Evolutionary conservation across 2,888 invertebrate species (phyloP).

Genomic region (Lydus trimaculatus): DNA sequence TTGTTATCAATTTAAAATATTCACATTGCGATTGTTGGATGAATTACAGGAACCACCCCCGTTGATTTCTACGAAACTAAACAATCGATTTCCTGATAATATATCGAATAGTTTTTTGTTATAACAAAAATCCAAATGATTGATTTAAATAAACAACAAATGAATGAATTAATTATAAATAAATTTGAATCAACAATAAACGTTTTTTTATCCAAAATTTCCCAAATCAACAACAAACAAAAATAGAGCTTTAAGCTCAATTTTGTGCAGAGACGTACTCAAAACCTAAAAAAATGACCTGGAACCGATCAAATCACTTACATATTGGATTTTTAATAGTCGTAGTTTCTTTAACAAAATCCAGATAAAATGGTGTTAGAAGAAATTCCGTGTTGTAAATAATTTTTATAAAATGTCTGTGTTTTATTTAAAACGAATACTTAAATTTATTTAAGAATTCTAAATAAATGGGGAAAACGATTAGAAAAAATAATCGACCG

Average conservation of each 20-base stretch:
- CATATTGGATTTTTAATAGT: background rate
- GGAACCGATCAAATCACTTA: background rate
- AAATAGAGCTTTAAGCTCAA: background rate
- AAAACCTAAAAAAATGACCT: background rate
- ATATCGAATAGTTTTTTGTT: background rate
- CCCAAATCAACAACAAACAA: background rate
- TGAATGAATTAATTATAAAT: slow-evolving; percentile 1
- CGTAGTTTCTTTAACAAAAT: background rate
- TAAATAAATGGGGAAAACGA: background rate
- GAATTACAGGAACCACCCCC: background rate
- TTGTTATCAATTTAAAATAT: background rate
- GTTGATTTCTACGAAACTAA: background rate
- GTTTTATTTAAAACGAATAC: background rate
- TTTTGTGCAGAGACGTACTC: background rate
- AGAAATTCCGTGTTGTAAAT: background rate
- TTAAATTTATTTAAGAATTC: background rate
- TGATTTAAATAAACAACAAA: background rate
- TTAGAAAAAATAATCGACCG: background rate
- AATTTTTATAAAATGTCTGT: background rate
- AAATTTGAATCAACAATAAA: slow-evolving; percentile 5
- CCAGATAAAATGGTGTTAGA: slow-evolving; percentile 3
- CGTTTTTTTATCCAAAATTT: background rate
- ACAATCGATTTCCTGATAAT: background rate
- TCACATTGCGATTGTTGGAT: background rate
- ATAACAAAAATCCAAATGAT: background rate